A percentile compares a stretch with the other conserved stretches of the same genome.
These are phyloP conservation scores for Pseudomyrmex dendroicus DNA, from an alignment of 1,140 invertebrate genomes.

Conservation along the genomic window DNA sequence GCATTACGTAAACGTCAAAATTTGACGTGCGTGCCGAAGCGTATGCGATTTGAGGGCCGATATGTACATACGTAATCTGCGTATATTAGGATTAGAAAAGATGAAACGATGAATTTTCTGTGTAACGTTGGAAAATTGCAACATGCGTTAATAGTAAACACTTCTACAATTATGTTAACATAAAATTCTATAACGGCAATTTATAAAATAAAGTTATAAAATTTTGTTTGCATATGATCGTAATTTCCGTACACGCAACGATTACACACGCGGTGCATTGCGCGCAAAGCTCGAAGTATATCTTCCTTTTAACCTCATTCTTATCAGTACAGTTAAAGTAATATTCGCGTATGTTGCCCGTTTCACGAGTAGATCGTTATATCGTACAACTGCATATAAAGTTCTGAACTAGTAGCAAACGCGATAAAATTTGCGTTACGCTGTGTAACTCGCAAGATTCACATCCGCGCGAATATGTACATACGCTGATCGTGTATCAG, in stretches of 20 bases:
- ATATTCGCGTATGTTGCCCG: slow-evolving; percentile 35
- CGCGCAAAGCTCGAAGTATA: slow-evolving; percentile 25
- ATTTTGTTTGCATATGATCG: no score
- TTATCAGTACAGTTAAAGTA: slow-evolving; percentile 46
- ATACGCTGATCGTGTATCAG: slow-evolving; percentile 6
- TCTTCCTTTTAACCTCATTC: slow-evolving; percentile 43
- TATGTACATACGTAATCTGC: no score
- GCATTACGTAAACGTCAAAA: slow-evolving; percentile 19
- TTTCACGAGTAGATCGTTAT: slow-evolving; percentile 36
- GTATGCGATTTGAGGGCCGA: no score
- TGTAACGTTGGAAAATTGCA: no score
- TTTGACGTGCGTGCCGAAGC: no score
- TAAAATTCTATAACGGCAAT: no score
- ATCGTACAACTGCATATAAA: slow-evolving; percentile 13
- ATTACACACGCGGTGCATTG: slow-evolving; percentile 14
- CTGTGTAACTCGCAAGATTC: background rate
- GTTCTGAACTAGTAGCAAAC: slow-evolving; percentile 29
- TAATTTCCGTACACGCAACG: background rate
- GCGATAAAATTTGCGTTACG: slow-evolving; percentile 44
- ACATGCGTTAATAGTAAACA: no score
- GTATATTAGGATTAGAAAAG: no score
- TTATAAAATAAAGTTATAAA: no score
- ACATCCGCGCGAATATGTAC: slow-evolving; percentile 4
- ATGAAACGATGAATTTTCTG: no score
- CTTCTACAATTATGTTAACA: no score